phyloP scores from a whole-genome alignment of 2,113 vertebrate species.

The Ammodramus savannarum region DNA sequence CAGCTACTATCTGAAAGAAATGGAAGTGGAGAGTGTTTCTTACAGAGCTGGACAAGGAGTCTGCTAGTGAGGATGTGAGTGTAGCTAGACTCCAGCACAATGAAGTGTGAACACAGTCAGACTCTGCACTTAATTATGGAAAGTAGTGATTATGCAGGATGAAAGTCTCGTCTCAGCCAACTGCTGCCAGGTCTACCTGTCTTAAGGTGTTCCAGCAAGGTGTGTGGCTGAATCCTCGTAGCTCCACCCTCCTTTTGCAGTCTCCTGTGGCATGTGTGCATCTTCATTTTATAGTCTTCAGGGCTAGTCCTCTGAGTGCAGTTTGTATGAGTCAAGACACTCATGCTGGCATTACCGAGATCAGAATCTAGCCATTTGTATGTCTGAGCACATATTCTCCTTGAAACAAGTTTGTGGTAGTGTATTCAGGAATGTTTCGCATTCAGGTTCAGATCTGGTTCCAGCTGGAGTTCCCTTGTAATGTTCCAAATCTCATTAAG shows the following conservation, averaged over 20 bases:
- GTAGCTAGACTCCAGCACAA: background rate
- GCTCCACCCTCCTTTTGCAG: conserved; percentile 25
- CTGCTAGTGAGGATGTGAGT: background rate
- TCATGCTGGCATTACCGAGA: background rate
- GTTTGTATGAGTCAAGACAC: conserved; percentile 39
- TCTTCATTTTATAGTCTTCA: conserved; percentile 48
- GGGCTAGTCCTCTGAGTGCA: conserved; percentile 34
- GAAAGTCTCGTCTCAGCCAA: conserved; percentile 8
- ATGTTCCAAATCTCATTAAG: conserved; percentile 64
- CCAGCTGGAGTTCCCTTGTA: conserved; percentile 63
- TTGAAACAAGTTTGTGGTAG: conserved; percentile 42
- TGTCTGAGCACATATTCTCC: conserved; percentile 59
- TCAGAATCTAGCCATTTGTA: conserved; percentile 59
- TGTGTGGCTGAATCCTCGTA: conserved; percentile 22
- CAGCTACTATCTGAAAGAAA: background rate
- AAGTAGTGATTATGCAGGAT: conserved; percentile 52
- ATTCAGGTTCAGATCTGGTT: conserved; percentile 49
- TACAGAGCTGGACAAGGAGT: background rate
- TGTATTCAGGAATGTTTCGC: conserved; percentile 42
- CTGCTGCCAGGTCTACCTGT: conserved; percentile 50
- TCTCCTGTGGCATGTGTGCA: conserved; percentile 21
- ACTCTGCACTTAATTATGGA: conserved; percentile 38
- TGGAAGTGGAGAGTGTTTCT: background rate
- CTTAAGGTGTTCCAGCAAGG: conserved; percentile 51
- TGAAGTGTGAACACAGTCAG: conserved; percentile 18